Conservation (phyloP, 2,113 vertebrate species). For the Bostrychus sinensis region DNA sequence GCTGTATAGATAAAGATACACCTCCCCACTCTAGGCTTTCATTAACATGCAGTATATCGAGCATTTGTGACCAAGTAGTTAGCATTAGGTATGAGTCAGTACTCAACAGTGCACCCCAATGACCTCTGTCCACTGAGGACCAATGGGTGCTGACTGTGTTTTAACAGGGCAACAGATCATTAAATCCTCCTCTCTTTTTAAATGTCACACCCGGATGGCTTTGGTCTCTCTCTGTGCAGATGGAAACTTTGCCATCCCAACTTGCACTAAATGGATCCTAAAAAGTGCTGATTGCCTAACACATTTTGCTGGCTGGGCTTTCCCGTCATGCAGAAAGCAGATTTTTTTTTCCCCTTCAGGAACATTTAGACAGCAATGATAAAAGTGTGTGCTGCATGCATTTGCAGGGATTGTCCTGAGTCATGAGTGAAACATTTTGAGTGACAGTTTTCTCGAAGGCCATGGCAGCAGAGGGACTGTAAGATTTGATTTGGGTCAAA, state of each 20-base stretch:
- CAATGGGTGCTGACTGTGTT: conserved; percentile 2
- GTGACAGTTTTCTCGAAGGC: conserved; percentile 31
- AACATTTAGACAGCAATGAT: conserved; percentile 36
- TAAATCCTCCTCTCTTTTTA: conserved; percentile 18
- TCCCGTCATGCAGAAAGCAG: conserved; percentile 25
- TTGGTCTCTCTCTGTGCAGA: conserved; percentile 26
- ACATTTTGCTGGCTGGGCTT: conserved; percentile 36
- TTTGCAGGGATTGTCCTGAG: conserved; percentile 18
- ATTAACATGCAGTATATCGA: conserved; percentile 1
- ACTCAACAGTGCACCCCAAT: background rate
- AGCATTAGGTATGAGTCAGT: background rate
- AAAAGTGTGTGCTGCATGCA: conserved; percentile 20
- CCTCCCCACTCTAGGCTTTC: no score
- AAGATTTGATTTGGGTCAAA: no score
- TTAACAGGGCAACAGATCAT: conserved; percentile 34
- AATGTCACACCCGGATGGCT: conserved; percentile 27
- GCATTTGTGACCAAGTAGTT: background rate
- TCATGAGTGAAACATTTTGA: conserved; percentile 11
- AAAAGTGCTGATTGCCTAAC: conserved; percentile 41
- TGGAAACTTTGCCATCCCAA: conserved; percentile 31
- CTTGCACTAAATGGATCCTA: conserved; percentile 24
- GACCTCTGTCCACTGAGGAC: background rate
- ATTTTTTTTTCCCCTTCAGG: conserved; percentile 6
- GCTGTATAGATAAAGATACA: no score
- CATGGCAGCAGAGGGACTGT: conserved; percentile 10